phyloP scores from a whole-genome alignment of 2,888 invertebrate species.

The Molanna angustata region DNA sequence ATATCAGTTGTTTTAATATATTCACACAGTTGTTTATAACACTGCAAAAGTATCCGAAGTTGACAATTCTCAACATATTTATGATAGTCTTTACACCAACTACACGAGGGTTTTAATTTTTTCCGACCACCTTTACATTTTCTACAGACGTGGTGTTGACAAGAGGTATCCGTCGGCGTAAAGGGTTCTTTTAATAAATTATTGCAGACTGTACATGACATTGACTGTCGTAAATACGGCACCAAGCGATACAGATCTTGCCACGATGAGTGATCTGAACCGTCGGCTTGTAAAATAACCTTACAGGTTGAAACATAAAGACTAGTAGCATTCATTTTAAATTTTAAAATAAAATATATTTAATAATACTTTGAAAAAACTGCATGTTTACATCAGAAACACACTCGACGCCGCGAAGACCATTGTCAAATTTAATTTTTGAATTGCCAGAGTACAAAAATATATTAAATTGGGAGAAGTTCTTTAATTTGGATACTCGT shows the following conservation, averaged over 20 bases:
- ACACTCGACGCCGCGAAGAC: too few species aligned
- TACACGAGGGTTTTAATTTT: constrained; percentile 79
- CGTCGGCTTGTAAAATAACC: constrained; percentile 72
- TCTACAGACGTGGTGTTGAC: constrained; percentile 88
- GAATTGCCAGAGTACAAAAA: too few species aligned
- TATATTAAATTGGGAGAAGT: too few species aligned
- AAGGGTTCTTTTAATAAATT: constrained; percentile 79
- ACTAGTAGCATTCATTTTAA: constrained; percentile 81
- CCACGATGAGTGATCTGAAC: constrained; percentile 70
- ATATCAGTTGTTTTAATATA: constrained; percentile 74
- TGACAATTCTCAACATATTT: constrained; percentile 81
- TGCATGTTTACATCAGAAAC: too few species aligned
- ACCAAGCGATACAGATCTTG: constrained; percentile 79
- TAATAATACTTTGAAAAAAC: too few species aligned
- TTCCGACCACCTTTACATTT: constrained; percentile 79
- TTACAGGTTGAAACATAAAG: constrained; percentile 80
- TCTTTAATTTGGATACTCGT: too few species aligned
- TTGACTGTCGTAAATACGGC: constrained; percentile 79
- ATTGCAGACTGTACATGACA: constrained; percentile 88
- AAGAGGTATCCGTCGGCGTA: constrained; percentile 57
- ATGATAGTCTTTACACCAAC: constrained; percentile 81
- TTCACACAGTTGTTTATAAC: constrained; percentile 86
- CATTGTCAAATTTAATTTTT: too few species aligned
- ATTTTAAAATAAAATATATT: too few species aligned
- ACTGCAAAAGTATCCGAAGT: constrained; percentile 76